A percentile compares a stretch with the other conserved stretches of the same genome.
Evolutionary conservation across 35 echinoderm and acorn worm genomes (phyloP).

Genomic region (Amphiura filiformis): DNA sequence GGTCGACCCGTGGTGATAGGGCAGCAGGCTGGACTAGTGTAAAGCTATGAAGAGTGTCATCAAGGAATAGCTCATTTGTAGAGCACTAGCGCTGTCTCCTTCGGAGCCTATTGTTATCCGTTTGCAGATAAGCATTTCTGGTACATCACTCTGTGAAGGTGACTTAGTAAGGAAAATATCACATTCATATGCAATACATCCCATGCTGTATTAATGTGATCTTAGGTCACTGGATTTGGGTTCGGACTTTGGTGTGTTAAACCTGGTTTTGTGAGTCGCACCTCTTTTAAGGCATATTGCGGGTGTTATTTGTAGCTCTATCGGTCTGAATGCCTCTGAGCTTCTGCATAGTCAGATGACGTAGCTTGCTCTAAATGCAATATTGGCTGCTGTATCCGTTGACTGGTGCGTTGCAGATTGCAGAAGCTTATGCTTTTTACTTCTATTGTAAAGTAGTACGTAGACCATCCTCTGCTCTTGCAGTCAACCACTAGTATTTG

Average conservation of each 20-base stretch:
- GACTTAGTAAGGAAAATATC: not conserved
- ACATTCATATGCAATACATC: not conserved
- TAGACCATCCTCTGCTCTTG: not conserved
- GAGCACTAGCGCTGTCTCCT: not conserved
- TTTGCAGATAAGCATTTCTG: not conserved
- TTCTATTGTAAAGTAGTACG: not conserved
- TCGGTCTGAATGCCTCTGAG: not conserved
- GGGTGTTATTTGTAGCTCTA: not conserved
- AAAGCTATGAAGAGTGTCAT: no score
- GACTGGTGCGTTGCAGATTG: not conserved
- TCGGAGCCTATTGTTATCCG: not conserved
- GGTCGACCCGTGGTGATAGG: no score
- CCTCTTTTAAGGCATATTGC: not conserved
- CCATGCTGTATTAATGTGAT: not conserved
- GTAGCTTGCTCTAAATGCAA: not conserved
- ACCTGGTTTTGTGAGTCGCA: slow-evolving; percentile 7
- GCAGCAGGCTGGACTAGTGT: no score
- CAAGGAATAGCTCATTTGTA: not conserved
- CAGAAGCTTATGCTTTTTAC: not conserved
- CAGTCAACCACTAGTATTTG: not conserved
- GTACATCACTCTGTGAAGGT: not conserved
- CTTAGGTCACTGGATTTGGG: not conserved
- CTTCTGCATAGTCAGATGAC: not conserved
- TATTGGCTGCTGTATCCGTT: not conserved
- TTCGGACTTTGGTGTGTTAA: not conserved